Evolutionary conservation across 2,113 vertebrate species (phyloP), one percentile per base, ranked within the genome.

Genomic region (Cheirogaleus medius): DNA sequence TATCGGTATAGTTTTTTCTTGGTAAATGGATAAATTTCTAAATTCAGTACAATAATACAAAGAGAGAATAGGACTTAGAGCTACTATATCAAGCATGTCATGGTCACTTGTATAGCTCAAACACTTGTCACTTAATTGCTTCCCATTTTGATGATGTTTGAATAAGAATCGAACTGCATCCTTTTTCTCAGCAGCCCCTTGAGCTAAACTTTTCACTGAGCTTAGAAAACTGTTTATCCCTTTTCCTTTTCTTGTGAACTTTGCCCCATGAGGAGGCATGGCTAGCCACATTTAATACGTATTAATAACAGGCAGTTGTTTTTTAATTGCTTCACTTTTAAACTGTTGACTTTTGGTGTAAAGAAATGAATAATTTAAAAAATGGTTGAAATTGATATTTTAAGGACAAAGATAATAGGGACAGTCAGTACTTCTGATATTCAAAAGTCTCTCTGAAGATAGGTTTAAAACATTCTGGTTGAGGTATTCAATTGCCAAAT

Each of bases 281-380:
- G 21, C 58, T 84, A 42, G 71, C 49, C 85, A 86, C 63, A 52
- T 74, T 74, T 87, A 87, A 87, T 54, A 58, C 47, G 32, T 52
- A 54, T 54, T 18, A 54, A 6, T 54, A 52, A 73, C 17, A 37
- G 85, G 21, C 78, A 87, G 71, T 80, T 76, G 37, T 54, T 91
- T 92, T 90, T 74, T 86, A 44, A 42, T 74, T 63, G 56, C 49
- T 68, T 94, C 56, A 17, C 25, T 85, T 90, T 34, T 71, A 54
- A 95, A 82, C 97, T 87, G 44, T 77, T 97, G 39, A 74, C 54
- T 95, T 93, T 89, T 17, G 32, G 21, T n/a, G n/a, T 96, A 89
- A 94, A 91, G 63, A 96, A 95, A 95, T 66, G 47, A 87, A 87
- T 10, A 85, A 21, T 87, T 94, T 95, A 37, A 94, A 47, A 94